A percentile compares a stretch with the other conserved stretches of the same genome.
phyloP scores from a whole-genome alignment of 1,140 invertebrate genomes.

The Eueides isabella region DNA sequence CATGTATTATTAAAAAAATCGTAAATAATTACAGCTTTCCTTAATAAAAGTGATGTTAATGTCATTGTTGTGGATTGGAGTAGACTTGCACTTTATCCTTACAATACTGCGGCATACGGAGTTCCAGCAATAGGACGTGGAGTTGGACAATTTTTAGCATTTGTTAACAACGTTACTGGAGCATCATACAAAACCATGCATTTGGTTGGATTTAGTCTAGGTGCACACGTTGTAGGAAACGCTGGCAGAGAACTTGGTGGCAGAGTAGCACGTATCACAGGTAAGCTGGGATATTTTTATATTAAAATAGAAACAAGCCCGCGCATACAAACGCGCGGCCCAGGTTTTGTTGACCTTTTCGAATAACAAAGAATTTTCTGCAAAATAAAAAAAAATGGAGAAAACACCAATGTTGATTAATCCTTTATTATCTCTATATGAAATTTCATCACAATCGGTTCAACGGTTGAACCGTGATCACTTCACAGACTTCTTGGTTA shows the following conservation, averaged over 20 bases:
- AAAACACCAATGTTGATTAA: no score
- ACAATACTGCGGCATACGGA: conserved; percentile 53
- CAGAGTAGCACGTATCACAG: conserved; percentile 56
- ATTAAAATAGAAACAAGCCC: background rate
- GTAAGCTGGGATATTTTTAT: conserved; percentile 36
- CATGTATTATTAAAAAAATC: background rate
- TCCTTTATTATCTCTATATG: no score
- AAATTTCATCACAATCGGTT: no score
- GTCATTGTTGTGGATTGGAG: conserved; percentile 59
- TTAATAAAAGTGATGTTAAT: conserved; percentile 49
- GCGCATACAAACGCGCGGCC: no score
- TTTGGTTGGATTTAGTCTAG: conserved; percentile 93
- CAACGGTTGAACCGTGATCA: no score
- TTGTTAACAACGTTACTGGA: conserved; percentile 54
- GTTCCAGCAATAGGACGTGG: conserved; percentile 74
- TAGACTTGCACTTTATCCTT: conserved; percentile 45
- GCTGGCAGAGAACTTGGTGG: conserved; percentile 76
- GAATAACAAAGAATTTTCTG: no score
- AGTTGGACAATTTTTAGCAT: conserved; percentile 72
- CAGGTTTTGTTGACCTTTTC: no score
- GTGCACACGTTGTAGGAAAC: conserved; percentile 95
- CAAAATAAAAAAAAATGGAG: no score
- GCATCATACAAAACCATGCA: conserved; percentile 84
- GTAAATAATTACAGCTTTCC: conserved; percentile 44
- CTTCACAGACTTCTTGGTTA: no score